Base-by-base conservation (phyloP, 30 jellyfish, hydroid and myxozoan species). In the Chironex yamaguchii region DNA sequence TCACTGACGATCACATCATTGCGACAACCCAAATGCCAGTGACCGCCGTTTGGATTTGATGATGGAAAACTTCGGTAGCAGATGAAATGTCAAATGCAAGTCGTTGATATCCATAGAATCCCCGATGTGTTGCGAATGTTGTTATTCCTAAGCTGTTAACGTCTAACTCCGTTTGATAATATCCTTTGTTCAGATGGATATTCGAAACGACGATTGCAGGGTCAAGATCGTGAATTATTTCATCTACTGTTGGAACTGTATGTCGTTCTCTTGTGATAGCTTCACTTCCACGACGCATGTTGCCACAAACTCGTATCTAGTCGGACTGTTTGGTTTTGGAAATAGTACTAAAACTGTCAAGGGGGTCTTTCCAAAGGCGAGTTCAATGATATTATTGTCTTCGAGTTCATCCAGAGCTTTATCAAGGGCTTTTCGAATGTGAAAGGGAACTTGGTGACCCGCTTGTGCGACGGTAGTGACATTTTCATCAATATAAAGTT, bases 41-140 rank as follows among this genome's bases (percentile, higher is more conserved):
- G 3, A 63, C 21, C 12, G 9, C 4, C 77, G 28, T 12, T 23
- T 63, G 27, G 2, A 63, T 63, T 63, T 12, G 51, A 63, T 63
- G 54, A 49, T 63, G 77, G 20, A 63, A 63, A 24, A 63, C 31
- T 63, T 63, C 77, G 28, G 77, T 3, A 23, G 51, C 49, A n/a
- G 77, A 12, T 6, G 54, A 4, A 9, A 23, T 2, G 49, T 51
- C 77, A 63, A 63, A 63, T 2, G 31, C 31, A 21, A 24, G 20
- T 24, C 52, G 4, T 24, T 6, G 2, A 26, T 63, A 63, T 21
- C 22, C 9, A 4, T 2, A 24, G 1, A 14, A 51, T 12, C 77
- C 49, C 3, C 3, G 4, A 63, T 63, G 77, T 9, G 77, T 63
- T 17, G 53, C 52, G 20, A 26, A 63, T 4, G 77, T 63, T 4